phyloP scores from a whole-genome alignment of 2,113 vertebrate genomes.

The human (Homo sapiens) region GRCh38 chr4:93588001-93588500 shows the following conservation, averaged over 20 bases:
- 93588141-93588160: not conserved
- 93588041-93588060: constrained; percentile 26
- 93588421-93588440: not conserved
- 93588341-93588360: not conserved
- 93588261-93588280: not conserved
- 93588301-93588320: not conserved
- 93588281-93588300: not conserved
- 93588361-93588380: not conserved
- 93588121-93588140: not conserved
- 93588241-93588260: not conserved
- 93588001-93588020: not conserved
- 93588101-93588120: not conserved
- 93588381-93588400: not conserved
- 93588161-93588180: not conserved
- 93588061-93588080: not conserved
- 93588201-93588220: not conserved
- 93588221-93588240: no score
- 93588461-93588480: not conserved
- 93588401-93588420: not conserved
- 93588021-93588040: not conserved
- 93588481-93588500: not conserved
- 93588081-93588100: not conserved
- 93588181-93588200: not conserved
- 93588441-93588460: not conserved
- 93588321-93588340: not conserved